phyloP scores from a whole-genome alignment of 2,888 invertebrate genomes.

The Exephanes ischioxanthus region DNA sequence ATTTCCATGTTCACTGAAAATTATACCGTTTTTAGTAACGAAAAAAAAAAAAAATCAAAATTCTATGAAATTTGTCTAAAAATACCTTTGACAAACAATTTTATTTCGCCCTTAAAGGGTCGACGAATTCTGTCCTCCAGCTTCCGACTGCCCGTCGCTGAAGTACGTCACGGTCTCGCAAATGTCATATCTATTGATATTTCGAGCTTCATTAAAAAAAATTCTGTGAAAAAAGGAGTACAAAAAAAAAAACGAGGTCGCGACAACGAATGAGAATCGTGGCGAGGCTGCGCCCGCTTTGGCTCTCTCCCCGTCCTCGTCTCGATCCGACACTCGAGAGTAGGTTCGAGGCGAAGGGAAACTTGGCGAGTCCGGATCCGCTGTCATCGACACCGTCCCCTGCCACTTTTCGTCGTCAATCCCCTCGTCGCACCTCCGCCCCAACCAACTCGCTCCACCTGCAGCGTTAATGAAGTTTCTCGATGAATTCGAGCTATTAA shows the following conservation, averaged over 20 bases:
- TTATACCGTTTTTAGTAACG: too few species aligned
- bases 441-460: not conserved
- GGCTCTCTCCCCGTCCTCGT: not conserved
- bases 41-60: too few species aligned
- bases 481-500: conserved; percentile 43
- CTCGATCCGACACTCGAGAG: not conserved
- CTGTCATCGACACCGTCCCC: conserved; percentile 28
- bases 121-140: not conserved
- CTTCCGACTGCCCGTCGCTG: not conserved
- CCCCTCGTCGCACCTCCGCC: conserved; percentile 11
- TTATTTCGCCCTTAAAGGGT: not conserved
- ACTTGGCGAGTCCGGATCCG: not conserved
- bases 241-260: not conserved
- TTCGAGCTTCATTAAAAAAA: conserved; percentile 9
- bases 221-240: not conserved
- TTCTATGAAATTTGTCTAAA: not conserved
- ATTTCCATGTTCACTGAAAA: too few species aligned
- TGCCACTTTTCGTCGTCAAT: conserved; percentile 32
- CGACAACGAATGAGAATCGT: not conserved
- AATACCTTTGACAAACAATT: not conserved
- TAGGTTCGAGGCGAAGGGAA: not conserved
- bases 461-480: conserved; percentile 46
- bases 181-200: not conserved
- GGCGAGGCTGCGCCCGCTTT: not conserved
- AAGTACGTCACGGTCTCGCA: not conserved